Evolutionary conservation across 2,797 vertebrate genomes (phyloP).

Genomic region (Hephaestus fuliginosus): DNA sequence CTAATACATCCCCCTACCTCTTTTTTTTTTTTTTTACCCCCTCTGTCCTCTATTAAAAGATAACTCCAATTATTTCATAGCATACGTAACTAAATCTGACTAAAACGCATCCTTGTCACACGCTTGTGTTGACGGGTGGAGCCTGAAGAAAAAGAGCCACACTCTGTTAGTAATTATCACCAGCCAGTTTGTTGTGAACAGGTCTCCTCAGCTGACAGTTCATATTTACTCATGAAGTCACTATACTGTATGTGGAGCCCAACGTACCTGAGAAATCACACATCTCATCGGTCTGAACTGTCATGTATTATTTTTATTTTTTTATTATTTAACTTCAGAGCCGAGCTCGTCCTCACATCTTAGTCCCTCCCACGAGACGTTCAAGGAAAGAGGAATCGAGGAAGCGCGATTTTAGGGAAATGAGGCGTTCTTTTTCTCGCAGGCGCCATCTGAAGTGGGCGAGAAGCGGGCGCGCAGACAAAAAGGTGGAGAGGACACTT

Average conservation of each 20-base stretch:
- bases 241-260: not conserved
- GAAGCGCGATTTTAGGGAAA: too few relatives aligned
- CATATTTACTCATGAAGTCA: not conserved
- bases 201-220: slow-evolving; percentile 7
- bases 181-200: slow-evolving; percentile 1
- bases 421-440: too few relatives aligned
- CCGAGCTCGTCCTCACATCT: not conserved
- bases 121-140: slow-evolving; percentile 15
- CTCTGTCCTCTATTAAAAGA: slow-evolving; percentile 17
- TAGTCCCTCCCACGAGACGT: too few relatives aligned
- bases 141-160: not conserved
- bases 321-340: not conserved
- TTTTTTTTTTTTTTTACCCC: not conserved
- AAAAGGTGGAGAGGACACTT: slow-evolving; percentile 12
- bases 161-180: slow-evolving; percentile 27
- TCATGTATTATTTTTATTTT: not conserved
- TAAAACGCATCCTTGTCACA: not conserved
- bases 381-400: too few relatives aligned
- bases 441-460: too few relatives aligned
- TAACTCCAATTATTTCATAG: not conserved
- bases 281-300: not conserved
- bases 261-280: slow-evolving; percentile 3
- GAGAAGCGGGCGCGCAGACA: not conserved
- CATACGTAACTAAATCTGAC: not conserved
- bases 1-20: slow-evolving; percentile 6